phyloP scores from a whole-genome alignment of 2,797 vertebrate species.

The Trachops cirrhosus region DNA sequence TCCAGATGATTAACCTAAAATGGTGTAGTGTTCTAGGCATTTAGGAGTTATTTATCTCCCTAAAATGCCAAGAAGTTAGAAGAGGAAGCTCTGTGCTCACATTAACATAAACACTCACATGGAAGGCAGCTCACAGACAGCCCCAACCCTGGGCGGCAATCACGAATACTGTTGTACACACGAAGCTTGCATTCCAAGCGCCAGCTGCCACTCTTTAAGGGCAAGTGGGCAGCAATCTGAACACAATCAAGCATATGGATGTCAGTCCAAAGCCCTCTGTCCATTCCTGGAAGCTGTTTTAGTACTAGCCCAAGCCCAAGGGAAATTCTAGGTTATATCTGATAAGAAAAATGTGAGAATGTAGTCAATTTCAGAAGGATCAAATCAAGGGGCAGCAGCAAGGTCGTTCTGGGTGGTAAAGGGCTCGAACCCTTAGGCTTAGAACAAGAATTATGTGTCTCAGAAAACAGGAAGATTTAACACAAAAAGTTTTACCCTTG shows the following conservation, averaged over 20 bases:
- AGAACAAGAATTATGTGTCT: neutral
- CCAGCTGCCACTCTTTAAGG: neutral
- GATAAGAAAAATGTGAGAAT: slow-evolving; percentile 5
- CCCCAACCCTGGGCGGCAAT: neutral
- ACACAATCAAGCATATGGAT: neutral
- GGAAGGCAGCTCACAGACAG: neutral
- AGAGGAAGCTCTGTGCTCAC: neutral
- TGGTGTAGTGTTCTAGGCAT: neutral
- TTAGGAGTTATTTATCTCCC: neutral
- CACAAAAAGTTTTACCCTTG: neutral
- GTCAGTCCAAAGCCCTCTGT: neutral
- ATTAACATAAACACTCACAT: neutral
- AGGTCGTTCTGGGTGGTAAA: neutral
- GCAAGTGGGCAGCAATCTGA: neutral
- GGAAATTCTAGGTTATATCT: neutral
- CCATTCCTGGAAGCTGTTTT: neutral
- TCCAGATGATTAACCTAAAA: neutral
- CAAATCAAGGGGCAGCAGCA: neutral
- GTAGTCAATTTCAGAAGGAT: neutral
- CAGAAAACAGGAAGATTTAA: neutral
- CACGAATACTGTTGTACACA: neutral
- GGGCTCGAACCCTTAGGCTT: neutral
- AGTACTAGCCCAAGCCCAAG: neutral
- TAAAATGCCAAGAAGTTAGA: neutral
- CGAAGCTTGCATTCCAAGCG: neutral